A percentile compares a stretch with the other conserved stretches of the same genome.
Evolutionary conservation across 2,113 vertebrate genomes (phyloP).

Genomic region (Prochilodus magdalenae): DNA sequence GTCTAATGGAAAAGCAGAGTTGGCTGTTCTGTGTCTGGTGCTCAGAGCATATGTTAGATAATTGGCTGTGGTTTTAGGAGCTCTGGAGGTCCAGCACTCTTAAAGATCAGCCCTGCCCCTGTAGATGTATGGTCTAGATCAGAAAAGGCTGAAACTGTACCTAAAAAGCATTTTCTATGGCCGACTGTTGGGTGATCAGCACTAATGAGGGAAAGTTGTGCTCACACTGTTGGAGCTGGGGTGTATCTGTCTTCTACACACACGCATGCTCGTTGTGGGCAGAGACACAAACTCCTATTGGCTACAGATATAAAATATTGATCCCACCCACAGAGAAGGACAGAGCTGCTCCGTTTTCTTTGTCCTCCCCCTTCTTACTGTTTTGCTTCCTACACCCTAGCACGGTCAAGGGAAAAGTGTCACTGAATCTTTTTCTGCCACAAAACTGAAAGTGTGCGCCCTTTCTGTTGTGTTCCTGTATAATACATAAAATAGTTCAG

Average conservation of each 20-base stretch:
- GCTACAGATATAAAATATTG: neutral
- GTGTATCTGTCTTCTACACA: neutral
- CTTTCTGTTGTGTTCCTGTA: neutral
- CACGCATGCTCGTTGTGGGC: neutral
- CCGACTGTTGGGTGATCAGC: constrained; percentile 6
- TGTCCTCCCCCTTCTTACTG: neutral
- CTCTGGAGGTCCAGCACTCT: constrained; percentile 17
- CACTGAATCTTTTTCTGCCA: neutral
- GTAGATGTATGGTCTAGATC: constrained; percentile 10
- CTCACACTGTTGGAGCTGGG: neutral
- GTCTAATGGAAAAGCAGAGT: neutral
- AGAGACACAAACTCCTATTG: constrained; percentile 16
- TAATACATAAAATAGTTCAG: neutral
- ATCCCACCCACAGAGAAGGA: constrained; percentile 6
- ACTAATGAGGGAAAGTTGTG: neutral
- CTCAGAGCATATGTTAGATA: constrained; percentile 5
- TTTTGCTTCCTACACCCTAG: neutral
- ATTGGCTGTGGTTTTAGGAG: constrained; percentile 2
- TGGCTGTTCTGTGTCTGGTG: constrained; percentile 27
- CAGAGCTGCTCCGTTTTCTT: constrained; percentile 1
- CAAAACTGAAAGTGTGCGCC: neutral
- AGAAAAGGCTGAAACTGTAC: neutral
- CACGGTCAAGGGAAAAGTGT: neutral
- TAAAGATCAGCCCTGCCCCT: constrained; percentile 14
- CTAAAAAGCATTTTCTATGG: neutral